Evolutionary conservation across 2,113 vertebrate genomes (phyloP).

Genomic region (Sminthopsis crassicaudata): DNA sequence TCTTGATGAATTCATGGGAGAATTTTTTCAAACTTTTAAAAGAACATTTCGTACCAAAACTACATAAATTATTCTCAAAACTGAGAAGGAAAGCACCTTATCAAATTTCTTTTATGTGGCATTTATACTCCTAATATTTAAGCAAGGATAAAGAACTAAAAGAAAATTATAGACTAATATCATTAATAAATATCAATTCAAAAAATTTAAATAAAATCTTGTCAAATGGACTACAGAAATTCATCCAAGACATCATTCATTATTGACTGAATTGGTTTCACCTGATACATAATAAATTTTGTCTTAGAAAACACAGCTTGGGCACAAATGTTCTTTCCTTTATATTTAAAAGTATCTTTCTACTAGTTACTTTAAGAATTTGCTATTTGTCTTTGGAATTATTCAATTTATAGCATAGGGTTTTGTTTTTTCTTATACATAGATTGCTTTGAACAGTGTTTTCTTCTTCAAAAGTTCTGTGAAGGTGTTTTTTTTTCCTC

Average conservation of each 20-base stretch:
- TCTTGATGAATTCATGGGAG: background rate
- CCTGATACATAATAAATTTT: background rate
- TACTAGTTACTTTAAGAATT: background rate
- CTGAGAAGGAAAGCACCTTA: background rate
- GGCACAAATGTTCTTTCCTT: background rate
- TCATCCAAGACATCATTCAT: background rate
- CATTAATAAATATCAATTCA: background rate
- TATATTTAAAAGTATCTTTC: background rate
- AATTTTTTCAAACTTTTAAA: background rate
- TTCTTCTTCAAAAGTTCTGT: background rate
- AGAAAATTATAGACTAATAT: background rate
- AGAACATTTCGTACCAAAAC: background rate
- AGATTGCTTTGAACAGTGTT: background rate
- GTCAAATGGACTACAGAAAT: background rate
- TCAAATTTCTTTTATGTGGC: background rate
- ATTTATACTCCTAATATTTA: background rate
- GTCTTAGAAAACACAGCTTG: background rate
- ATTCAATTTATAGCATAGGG: background rate
- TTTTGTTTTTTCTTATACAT: background rate
- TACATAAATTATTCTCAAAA: background rate
- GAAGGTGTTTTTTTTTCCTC: background rate
- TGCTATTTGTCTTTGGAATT: background rate
- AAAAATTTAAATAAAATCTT: background rate
- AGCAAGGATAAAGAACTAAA: background rate
- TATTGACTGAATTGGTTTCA: background rate